Base-by-base conservation (phyloP, 2,797 vertebrate species). In the Brotula barbata region DNA sequence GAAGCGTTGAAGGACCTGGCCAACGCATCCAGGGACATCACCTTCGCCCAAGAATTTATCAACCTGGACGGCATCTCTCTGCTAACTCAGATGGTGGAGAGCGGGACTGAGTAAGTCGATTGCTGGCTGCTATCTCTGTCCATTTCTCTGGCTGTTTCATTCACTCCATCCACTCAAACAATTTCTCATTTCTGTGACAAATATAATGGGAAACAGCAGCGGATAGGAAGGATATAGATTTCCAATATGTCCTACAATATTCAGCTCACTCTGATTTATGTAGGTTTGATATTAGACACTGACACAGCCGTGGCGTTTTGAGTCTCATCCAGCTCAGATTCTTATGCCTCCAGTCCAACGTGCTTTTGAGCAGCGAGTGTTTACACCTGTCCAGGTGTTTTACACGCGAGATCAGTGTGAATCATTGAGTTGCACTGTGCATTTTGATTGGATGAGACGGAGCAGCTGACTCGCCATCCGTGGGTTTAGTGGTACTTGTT, bases 61-160 rank as follows among this genome's bases (percentile, higher is more conserved):
- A 98, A 97, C 89, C 91, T 98, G 70, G 96, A 99, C 14, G 97
- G 97, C 58, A 96, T 99, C 92, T 95, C 93, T 15, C 90, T 96
- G 62, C 93, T 99, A 69, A 98, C 96, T 0, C 96, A 96, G 88
- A 97, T 98, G 96, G 97, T 99, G 65, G 97, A 99, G 88, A 98
- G 95, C 0, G 96, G 96, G 67, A 96, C 94, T 0, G 97, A 99
- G 97, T 98, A 92, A 96, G 97, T 92, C 42, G 25, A 44, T 44
- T 31, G 22, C 19, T 41, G 19, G 8, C 41, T 28, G 13, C 0
- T 23, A 14, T 12, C 1, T 39, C 21, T 66, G 22, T 22, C 25
- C 28, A 7, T 20, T 45, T 28, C 28, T 39, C 22, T n/a, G 47
- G 19, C 39, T 53, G 49, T 4, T 17, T 40, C 16, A 0, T 2